Evolutionary conservation across 2,113 vertebrate genomes (phyloP), one percentile per base, ranked within the genome.

Genomic region (Podarcis muralis): DNA sequence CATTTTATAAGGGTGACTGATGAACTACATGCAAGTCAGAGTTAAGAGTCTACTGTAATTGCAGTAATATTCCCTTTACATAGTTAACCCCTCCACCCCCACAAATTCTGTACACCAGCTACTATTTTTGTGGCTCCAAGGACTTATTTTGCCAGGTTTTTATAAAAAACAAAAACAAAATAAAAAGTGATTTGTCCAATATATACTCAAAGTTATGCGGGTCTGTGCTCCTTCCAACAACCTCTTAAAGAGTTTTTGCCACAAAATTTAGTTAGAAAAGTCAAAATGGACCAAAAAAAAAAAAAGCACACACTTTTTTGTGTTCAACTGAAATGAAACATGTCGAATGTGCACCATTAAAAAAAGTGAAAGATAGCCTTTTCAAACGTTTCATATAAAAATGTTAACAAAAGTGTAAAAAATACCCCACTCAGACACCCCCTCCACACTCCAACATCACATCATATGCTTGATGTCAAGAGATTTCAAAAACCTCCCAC

Each of bases 371-470:
- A 96, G 88, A 84, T 93, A 93, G 83, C 85, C 94, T 95, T 88
- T 95, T 90, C 90, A 96, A 97, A 96, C 83, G 93, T 92, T 97
- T 91, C 91, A 96, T 95, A 96, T 91, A 96, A 95, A 92, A 95
- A 97, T 91, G 95, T 94, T 91, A 93, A 94, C 94, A 96, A 93
- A 89, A 89, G 95, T 94, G 92, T 85, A 94, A 92, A 96, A 93
- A 93, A 92, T 90, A 32, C n/a, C 95, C 96, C 92, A 81, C 92
- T 94, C 90, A 92, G 66, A 94, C 79, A 90, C 90, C 93, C 92
- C 93, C 5, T 30, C 79, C 85, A 22, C 32, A 16, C 92, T 82
- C 86, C 81, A 77, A 88, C 74, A 78, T 88, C 65, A 43, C 69
- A 77, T 87, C 85, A 94, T 80, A 87, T 74, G 91, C 35, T 89